phyloP scores from a whole-genome alignment of 2,113 vertebrate species.

The Hiodon alosoides region DNA sequence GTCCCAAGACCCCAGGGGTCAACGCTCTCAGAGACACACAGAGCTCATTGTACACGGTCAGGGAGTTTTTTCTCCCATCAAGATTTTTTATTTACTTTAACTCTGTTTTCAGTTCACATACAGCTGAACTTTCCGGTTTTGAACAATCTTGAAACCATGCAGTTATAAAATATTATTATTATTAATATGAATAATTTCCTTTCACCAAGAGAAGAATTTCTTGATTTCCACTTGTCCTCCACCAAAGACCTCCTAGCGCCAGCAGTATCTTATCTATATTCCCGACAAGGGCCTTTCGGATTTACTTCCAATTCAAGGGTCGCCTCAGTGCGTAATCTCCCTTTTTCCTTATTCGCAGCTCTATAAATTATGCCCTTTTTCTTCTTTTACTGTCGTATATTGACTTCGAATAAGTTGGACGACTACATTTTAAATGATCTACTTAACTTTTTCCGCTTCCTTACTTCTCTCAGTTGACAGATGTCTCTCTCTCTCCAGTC shows the following conservation, averaged over 20 bases:
- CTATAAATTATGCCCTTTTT: background rate
- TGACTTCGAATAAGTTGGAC: no score
- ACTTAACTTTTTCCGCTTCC: background rate
- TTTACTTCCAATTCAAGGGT: background rate
- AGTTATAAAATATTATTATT: background rate
- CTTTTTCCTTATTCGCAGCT: background rate
- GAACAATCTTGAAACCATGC: background rate
- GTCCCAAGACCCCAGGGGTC: constrained; percentile 15
- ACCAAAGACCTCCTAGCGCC: background rate
- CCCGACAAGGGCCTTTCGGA: background rate
- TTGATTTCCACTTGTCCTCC: background rate
- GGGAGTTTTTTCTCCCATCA: background rate
- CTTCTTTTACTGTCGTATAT: background rate
- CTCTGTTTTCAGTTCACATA: background rate
- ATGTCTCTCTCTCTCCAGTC: background rate
- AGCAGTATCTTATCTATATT: background rate
- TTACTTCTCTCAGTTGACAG: background rate
- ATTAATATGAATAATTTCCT: background rate
- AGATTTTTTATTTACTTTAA: background rate
- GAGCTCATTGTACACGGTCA: background rate
- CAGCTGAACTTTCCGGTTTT: background rate
- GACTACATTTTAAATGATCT: background rate
- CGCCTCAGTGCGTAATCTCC: background rate
- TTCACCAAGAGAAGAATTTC: background rate
- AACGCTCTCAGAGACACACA: background rate